Evolutionary conservation across 1,140 invertebrate species (phyloP), one percentile per base, ranked within the genome.

Genomic region (Elysia chlorotica): DNA sequence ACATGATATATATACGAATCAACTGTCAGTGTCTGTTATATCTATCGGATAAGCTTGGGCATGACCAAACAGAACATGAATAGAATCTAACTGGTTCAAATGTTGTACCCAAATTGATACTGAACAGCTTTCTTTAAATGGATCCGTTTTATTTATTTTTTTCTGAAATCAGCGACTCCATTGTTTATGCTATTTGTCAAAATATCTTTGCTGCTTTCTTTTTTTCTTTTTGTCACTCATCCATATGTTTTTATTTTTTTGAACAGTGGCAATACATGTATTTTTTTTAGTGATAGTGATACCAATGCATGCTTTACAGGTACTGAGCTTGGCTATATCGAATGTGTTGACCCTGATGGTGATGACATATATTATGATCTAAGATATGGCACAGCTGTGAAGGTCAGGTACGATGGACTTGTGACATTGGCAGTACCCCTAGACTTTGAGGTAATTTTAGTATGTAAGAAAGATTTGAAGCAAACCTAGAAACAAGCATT

Each of bases 381-480:
- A 6, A n/a, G 4, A 25, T 17, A 21, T 2, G 67, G 53, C 36
- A 37, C 57, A 2, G 35, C 33, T 37, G 53, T 69, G 5, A 6
- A 3, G 6, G 54, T 59, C 33, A 21, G 19, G 23, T 0, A 1
- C 0, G 28, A 35, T 36, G 67, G 67, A 36, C 19, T 10, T n/a
- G 53, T 57, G 57, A 37, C 10, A 1, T 36, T 69, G 5, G 4
- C 17, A 28, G 31, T 4, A 0, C 17, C 30, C 0, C 35, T 69
- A 37, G 67, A 69, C 23, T 69, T 69, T 69, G 67, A 69, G 56
- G 67, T 68, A n/a, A n/a, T n/a, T n/a, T n/a, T n/a, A n/a, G n/a
- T n/a, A n/a, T n/a, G n/a, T n/a, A n/a, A n/a, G n/a, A n/a, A n/a
- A n/a, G n/a, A n/a, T n/a, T n/a, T n/a, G n/a, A n/a, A n/a, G n/a